Evolutionary conservation across 2,113 vertebrate species (phyloP).

Genomic region (Gadus chalcogrammus): DNA sequence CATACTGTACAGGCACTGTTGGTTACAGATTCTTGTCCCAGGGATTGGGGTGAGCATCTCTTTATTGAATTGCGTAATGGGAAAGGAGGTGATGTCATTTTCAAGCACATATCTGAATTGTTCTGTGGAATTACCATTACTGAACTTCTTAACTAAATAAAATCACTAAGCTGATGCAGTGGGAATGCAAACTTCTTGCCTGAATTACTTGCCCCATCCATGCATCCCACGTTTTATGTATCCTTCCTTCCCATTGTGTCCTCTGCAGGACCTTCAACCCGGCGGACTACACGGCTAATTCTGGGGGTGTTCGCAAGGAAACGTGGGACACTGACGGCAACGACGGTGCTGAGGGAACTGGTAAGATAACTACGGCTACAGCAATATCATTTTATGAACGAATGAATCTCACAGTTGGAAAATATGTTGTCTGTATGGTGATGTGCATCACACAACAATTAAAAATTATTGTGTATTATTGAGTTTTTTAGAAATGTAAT

Average conservation of each 20-base stretch:
- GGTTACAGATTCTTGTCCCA: conserved; percentile 89
- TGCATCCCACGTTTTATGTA: neutral
- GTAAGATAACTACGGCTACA: conserved; percentile 57
- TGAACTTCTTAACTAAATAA: conserved; percentile 26
- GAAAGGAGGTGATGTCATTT: conserved; percentile 38
- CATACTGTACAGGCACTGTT: conserved; percentile 64
- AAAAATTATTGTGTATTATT: no score
- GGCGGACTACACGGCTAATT: conserved; percentile 83
- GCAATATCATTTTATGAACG: no score
- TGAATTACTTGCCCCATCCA: no score
- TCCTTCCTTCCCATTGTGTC: neutral
- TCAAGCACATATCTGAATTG: conserved; percentile 52
- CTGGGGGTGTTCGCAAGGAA: conserved; percentile 76
- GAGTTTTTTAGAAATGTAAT: no score
- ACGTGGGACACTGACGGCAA: conserved; percentile 79
- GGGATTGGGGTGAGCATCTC: conserved; percentile 87
- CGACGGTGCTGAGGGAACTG: conserved; percentile 80
- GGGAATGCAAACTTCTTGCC: no score
- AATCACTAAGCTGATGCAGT: no score
- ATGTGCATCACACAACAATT: no score
- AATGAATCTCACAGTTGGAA: no score
- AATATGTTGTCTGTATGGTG: no score
- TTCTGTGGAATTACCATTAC: conserved; percentile 28
- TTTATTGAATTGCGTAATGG: neutral
- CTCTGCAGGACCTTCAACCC: conserved; percentile 88